Base-by-base conservation (phyloP, 1,140 invertebrate genomes). In the Episyrphus balteatus region DNA sequence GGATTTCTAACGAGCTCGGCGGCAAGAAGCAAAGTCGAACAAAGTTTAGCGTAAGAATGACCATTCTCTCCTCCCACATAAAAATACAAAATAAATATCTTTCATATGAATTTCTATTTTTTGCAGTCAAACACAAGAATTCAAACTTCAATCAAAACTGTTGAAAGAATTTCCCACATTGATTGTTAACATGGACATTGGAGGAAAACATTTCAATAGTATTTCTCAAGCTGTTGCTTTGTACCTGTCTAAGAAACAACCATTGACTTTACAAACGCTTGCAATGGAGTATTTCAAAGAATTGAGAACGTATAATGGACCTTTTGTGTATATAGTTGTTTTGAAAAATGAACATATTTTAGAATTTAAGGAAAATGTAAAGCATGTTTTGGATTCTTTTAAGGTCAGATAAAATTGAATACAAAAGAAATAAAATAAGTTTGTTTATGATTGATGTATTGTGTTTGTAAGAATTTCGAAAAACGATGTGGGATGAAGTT, bases 121-220 rank as follows among this genome's bases (percentile, higher is more conserved):
- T 46, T 40, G 18, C 38, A 55, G 54, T 2, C 48, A 55, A 14
- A 78, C 74, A 3, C 77, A 80, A 57, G 63, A 65, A 42, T 78
- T 71, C 51, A 80, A 80, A 60, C 55, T 79, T 8, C 76, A 79
- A 51, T 50, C 60, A 6, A 63, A 71, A 42, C 51, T 79, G 5
- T 57, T 80, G 2, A 54, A 56, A 31, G 52, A 68, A 12, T 55
- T 78, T 13, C 70, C 70, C 3, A 48, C 58, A 47, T 52, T 78
- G 0, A 67, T 71, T 21, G 53, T 58, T 10, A 56, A 72, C 52
- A 58, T 80, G 18, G 61, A 68, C 42, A 49, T 78, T 14, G 59
- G 61, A 6, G 75, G 75, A 41, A 67, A 66, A 39, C 67, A 79
- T 42, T 49, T 76, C 6, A 70, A 75, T 61, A 56, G 70, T 39